Evolutionary conservation across 2,797 vertebrate species (phyloP).

Genomic region (Ctenopoma multispine): DNA sequence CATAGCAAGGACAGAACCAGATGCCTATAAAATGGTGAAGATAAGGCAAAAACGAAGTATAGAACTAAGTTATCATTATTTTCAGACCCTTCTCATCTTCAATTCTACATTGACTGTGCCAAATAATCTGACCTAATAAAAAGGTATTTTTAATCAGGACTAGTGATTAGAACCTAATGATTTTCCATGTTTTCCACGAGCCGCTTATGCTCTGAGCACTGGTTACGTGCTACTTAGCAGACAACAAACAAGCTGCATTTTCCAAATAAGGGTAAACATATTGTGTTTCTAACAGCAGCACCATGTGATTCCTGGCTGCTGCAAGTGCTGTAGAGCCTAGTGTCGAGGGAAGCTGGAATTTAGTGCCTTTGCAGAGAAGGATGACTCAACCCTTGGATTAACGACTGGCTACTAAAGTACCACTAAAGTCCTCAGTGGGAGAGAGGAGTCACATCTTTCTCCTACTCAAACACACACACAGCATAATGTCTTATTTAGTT

Average conservation of each 20-base stretch:
- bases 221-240: conserved; percentile 16
- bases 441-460: conserved; percentile 60
- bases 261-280: conserved; percentile 47
- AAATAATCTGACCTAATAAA: background rate
- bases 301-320: conserved; percentile 57
- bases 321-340: conserved; percentile 45
- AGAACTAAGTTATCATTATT: too few relatives aligned
- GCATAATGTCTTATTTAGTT: conserved; percentile 66
- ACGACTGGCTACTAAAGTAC: conserved; percentile 75
- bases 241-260: conserved; percentile 39
- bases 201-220: background rate
- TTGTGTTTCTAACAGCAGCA: conserved; percentile 28
- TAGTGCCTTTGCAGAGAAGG: conserved; percentile 70
- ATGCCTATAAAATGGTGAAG: too few relatives aligned
- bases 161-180: background rate
- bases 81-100: background rate
- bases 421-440: conserved; percentile 70
- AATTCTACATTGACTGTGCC: background rate
- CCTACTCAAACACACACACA: conserved; percentile 39
- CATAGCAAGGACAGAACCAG: too few relatives aligned
- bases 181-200: background rate
- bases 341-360: conserved; percentile 68
- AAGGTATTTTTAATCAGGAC: too few relatives aligned
- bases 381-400: conserved; percentile 79
- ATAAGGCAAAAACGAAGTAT: too few relatives aligned